Evolutionary conservation across 2,888 invertebrate genomes (phyloP), one percentile per base, ranked within the genome.

Genomic region (Myathropa florea): DNA sequence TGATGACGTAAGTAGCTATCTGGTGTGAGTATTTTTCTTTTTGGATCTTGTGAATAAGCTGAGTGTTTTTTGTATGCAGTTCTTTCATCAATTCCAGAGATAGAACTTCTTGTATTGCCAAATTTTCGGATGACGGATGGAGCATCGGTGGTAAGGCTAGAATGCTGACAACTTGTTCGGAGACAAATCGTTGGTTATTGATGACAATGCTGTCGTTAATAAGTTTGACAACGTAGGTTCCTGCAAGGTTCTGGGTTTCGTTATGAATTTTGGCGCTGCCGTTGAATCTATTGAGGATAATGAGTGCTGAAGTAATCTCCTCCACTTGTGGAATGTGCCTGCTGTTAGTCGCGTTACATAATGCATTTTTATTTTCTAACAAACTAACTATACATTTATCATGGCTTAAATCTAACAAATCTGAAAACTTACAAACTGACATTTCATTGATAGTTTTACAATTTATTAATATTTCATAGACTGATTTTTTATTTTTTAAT

Each of bases 391-490:
- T 57, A 63, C 68, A 63, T 24, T 39, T 63, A 57, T 78, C 46
- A 21, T 78, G 59, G 10, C 64, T 78, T 71, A 78, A 6, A 57
- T 78, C 71, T 75, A 46, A n/a, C 10, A 64, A 53, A 36, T 64
- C 10, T 60, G 24, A 12, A 30, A n/a, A 21, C 12, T 61, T 57
- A 55, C 26, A 68, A 4, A 63, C 14, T 23, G 63, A 57, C 26
- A 78, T 10, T 23, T 68, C 59, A 14, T 77, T 60, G 4, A 63
- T 53, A 18, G 46, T 73, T 18, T 77, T 72, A 73, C 83, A 83
- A n/a, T 77, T 36, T 21, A 71, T 46, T 46, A 55, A 30, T 57
- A 75, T 39, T 14, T 61, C 78, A 68, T 55, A 70, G 9, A 75
- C 75, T 36, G 60, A 39, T 21, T 65, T 24, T 10, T 82, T 70